Evolutionary conservation across 92 coral and sea anemone species (phyloP), one percentile per base, ranked within the genome.

Genomic region (Palythoa caribaeorum): DNA sequence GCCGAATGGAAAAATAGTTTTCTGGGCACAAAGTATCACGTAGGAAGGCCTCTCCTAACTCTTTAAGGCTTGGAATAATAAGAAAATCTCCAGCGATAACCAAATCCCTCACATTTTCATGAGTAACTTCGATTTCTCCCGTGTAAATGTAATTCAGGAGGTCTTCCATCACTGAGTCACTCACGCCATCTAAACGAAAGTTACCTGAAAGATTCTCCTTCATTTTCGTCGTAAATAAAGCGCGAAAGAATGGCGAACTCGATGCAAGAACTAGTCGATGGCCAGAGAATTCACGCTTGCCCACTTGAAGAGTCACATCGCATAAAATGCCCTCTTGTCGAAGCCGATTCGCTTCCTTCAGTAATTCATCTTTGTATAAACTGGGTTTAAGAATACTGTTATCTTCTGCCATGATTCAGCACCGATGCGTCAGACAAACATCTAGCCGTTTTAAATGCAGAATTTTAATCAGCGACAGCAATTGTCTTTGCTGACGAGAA

Each of bases 181-280:
- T 90, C 4, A 95, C 55, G 0, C 89, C 91, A 12, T 92, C 78
- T n/a, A 84, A 74, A 14, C 91, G 91, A 13, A 89, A 69, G 36
- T 79, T 76, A 12, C 78, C 60, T 13, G 80, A 71, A 47, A 39
- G 73, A 65, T 78, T 93, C 57, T 86, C 91, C n/a, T 85, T 88
- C 93, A 93, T 92, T 17, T 92, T 77, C 35, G 83, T 90, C 37
- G 92, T 86, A 71, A 93, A 95, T 55, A 95, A 74, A 38, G 89
- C 96, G 16, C 88, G 78, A 69, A 95, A 94, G 68, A 92, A 95
- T 5, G 90, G 91, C 53, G 95, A 92, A n/a, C 87, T 86, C 38
- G 98, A 94, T 57, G 93, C 92, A 48, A 95, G 84, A 76, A 95
- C 85, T 13, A 90, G 76, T 20, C 94, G 90, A 84, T 93, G 98